These are phyloP conservation scores for Protobothrops flavoviridis DNA, from an alignment of 2,113 vertebrate species.

Conservation along the genomic window DNA sequence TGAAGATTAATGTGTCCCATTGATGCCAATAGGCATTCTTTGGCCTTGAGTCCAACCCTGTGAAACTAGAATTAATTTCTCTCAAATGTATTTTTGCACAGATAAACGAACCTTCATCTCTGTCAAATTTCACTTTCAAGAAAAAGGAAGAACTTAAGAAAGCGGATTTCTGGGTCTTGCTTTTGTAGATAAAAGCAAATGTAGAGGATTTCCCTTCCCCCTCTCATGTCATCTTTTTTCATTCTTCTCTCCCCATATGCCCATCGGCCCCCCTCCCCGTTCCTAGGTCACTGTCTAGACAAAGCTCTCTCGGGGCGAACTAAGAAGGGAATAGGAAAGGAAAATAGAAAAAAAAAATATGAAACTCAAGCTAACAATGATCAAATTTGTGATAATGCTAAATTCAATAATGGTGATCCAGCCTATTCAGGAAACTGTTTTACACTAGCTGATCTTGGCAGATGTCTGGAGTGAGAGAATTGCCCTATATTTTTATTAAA, in stretches of 20 bases:
- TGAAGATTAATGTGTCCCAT: not conserved
- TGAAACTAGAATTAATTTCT: not conserved
- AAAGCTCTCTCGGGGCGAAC: constrained; percentile 30
- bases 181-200: constrained; percentile 8
- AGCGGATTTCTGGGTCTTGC: constrained; percentile 18
- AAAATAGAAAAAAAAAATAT: constrained; percentile 23
- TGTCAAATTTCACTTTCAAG: not conserved
- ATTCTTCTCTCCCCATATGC: not conserved
- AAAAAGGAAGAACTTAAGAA: constrained; percentile 19
- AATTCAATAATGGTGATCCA: constrained; percentile 38
- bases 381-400: constrained; percentile 47
- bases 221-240: not conserved
- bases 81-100: not conserved
- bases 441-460: constrained; percentile 50
- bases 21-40: not conserved
- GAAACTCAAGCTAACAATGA: constrained; percentile 31
- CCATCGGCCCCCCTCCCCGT: not conserved
- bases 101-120: not conserved
- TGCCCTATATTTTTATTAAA: constrained; percentile 51
- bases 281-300: constrained; percentile 47
- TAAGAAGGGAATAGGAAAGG: constrained; percentile 21
- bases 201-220: not conserved
- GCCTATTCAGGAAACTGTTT: constrained; percentile 53
- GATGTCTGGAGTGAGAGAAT: constrained; percentile 41
- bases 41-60: not conserved